Evolutionary conservation across 2,113 vertebrate genomes (phyloP), one percentile per base, ranked within the genome.

Genomic region (Nothobranchius furzeri): DNA sequence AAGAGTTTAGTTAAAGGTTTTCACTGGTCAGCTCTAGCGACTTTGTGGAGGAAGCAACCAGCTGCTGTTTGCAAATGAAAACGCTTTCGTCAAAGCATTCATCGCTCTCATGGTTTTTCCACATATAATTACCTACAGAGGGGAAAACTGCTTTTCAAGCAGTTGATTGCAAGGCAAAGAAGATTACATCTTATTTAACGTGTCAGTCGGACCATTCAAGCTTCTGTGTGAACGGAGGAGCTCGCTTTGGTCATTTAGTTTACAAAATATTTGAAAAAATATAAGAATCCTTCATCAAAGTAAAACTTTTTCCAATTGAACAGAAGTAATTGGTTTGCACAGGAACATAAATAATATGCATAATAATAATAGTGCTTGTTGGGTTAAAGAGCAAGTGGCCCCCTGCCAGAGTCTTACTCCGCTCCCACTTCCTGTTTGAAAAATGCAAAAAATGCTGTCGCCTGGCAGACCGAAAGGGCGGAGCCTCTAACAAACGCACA

Each of bases 111-210:
- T 58, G 25, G 20, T 35, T 36, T 67, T 7, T 49, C 2, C 2
- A 6, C 9, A 43, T n/a, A 48, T 56, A 49, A 56, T 61, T 74
- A 55, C 70, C 64, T 42, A 70, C 4, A 47, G 42, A 6, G 12
- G 25, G 11, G 1, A 25, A 67, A 36, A 30, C 3, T 5, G 13
- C 0, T 12, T 30, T 52, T 42, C 17, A 25, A 67, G 35, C 51
- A 68, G 20, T 60, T 60, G 40, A 48, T 56, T 68, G 11, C 43
- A 63, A 52, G 25, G 57, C 50, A 70, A 57, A 65, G 25, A 60
- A 40, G 46, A 65, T 48, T 36, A 60, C 64, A 8, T 47, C 36
- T 42, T 30, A 51, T 77, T 74, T 68, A 12, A 73, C n/a, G 70
- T 55, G 25, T 76, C 52, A 68, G 62, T 58, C 56, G 64, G 25